phyloP scores from a whole-genome alignment of 2,113 vertebrate genomes.

The Corynorhinus townsendii region DNA sequence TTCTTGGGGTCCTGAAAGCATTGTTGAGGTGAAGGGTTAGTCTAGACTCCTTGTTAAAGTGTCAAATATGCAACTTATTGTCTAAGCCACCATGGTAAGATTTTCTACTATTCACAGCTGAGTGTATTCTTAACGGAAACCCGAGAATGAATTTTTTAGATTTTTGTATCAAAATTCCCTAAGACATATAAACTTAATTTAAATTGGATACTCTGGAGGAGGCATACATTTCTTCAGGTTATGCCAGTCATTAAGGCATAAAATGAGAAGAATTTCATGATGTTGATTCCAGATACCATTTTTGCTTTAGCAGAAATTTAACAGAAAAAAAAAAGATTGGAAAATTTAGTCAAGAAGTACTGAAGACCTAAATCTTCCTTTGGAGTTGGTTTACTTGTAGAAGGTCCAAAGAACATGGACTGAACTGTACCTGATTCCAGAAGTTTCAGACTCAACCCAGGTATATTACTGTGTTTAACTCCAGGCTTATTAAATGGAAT shows the following conservation, averaged over 20 bases:
- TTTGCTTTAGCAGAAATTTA: neutral
- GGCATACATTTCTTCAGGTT: neutral
- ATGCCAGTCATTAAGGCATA: neutral
- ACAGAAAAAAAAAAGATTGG: neutral
- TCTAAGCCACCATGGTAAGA: neutral
- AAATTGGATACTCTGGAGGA: neutral
- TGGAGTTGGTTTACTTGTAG: neutral
- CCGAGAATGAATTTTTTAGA: neutral
- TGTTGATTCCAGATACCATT: neutral
- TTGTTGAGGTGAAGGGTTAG: neutral
- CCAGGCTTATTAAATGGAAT: constrained; percentile 35
- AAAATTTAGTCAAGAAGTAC: neutral
- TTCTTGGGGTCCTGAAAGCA: neutral
- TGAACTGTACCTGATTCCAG: neutral
- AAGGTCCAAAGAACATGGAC: neutral
- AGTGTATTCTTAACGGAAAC: neutral
- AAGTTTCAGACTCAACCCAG: constrained; percentile 12
- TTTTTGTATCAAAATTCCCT: neutral
- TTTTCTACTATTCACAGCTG: neutral
- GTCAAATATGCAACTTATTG: neutral
- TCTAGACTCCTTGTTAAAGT: neutral
- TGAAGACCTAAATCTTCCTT: neutral
- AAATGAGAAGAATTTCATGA: constrained; percentile 30
- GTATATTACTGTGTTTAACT: neutral
- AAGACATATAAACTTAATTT: neutral